Conservation (phyloP, 2,888 invertebrate species). For the Sipunculus nudus region DNA sequence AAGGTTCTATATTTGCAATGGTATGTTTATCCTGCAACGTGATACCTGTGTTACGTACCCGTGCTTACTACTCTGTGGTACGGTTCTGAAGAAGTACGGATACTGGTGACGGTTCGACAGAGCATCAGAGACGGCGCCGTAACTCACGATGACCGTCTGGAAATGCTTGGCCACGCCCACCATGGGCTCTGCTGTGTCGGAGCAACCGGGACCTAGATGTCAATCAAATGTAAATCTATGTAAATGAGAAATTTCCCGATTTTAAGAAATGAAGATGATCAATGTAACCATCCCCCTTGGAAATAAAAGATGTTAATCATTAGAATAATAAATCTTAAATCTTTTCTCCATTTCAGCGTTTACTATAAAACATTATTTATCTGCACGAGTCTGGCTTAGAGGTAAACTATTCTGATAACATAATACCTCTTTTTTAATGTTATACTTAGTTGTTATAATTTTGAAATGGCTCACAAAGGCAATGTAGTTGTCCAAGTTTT, state of each 20-base stretch:
- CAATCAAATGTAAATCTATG: slow-evolving; percentile 1
- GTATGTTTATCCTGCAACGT: not conserved
- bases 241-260: not conserved
- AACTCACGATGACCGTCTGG: slow-evolving; percentile 78
- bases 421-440: too few relatives aligned
- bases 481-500: too few relatives aligned
- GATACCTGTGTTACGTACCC: slow-evolving; percentile 63
- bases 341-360: too few relatives aligned
- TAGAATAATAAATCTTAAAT: too few relatives aligned
- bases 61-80: slow-evolving; percentile 80
- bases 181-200: slow-evolving; percentile 82
- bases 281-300: too few relatives aligned
- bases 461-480: too few relatives aligned
- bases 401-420: too few relatives aligned
- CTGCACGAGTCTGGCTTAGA: too few relatives aligned
- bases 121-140: slow-evolving; percentile 80
- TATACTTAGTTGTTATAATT: too few relatives aligned
- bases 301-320: too few relatives aligned
- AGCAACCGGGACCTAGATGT: slow-evolving; percentile 78
- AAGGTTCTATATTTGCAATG: not conserved
- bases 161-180: slow-evolving; percentile 81
- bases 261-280: too few relatives aligned
- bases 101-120: slow-evolving; percentile 77
- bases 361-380: too few relatives aligned
- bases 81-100: slow-evolving; percentile 83